Evolutionary conservation across 2,888 invertebrate species (phyloP), one percentile per base, ranked within the genome.

Genomic region (Oscheius sp.): DNA sequence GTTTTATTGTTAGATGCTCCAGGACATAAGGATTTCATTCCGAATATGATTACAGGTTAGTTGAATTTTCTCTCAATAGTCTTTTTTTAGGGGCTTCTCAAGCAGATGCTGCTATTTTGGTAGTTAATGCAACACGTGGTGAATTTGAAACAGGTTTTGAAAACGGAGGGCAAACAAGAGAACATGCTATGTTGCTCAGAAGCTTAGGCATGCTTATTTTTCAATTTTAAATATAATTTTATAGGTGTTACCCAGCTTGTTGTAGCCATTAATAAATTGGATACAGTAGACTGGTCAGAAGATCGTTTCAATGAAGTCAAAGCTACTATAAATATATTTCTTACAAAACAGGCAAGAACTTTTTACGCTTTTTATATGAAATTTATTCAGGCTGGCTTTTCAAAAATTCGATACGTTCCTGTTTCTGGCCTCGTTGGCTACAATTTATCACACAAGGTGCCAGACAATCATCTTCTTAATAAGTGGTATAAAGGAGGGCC

Each of bases 101-200:
- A 88, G 98, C 98, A 1, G 98, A 99, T 89, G 96, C 95, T 0
- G 96, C 96, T 15, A 89, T 99, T 34, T 89, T 99, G 25, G 97
- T 98, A 0, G 93, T 98, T 0, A 97, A 98, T 89, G 94, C 96
- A 1, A 90, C 90, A 0, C 86, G 92, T 81, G 98, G 98, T 27
- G 98, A 98, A 89, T 99, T 99, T 89, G 98, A 99, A 88, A 95
- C 96, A 46, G 98, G 98, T 1, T 98, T 98, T 88, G 96, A 97
- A 84, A 91, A 92, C 80, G 97, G 97, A 12, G 98, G 98, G 1
- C 98, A 98, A 88, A 98, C 97, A 0, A 90, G 96, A 73, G 97
- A 98, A 88, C 97, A 98, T 89, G 95, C 97, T 1, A 89, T 97
- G 58, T 89, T 98, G n/a, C 92, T 96, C 1, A 90, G 96, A 82